phyloP scores from a whole-genome alignment of 2,113 vertebrate genomes.

The Megaleporinus macrocephalus region DNA sequence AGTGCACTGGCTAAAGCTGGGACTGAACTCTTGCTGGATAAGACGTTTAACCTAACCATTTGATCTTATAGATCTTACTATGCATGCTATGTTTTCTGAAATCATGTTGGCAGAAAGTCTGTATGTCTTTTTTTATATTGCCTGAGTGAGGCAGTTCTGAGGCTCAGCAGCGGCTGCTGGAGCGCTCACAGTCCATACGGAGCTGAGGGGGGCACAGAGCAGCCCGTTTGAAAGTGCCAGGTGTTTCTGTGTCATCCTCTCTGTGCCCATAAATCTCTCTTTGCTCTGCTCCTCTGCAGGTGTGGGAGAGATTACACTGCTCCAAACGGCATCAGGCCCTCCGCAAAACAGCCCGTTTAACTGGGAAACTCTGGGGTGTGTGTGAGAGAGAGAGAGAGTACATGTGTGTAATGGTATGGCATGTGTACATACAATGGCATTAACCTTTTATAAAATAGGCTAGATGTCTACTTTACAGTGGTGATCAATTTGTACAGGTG shows the following conservation, averaged over 20 bases:
- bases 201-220: conserved; percentile 6
- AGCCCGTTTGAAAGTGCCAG: conserved; percentile 36
- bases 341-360: conserved; percentile 71
- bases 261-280: conserved; percentile 52
- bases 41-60: too few relatives aligned
- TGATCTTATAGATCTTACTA: not conserved
- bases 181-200: not conserved
- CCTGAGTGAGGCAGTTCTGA: not conserved
- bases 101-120: not conserved
- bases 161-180: not conserved
- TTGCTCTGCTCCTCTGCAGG: conserved; percentile 66
- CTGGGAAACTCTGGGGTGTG: conserved; percentile 59
- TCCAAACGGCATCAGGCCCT: conserved; percentile 68
- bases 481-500: too few relatives aligned
- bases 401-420: not conserved
- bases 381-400: too few relatives aligned
- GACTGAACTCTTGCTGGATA: too few relatives aligned
- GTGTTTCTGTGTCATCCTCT: conserved; percentile 50
- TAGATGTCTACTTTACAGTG: not conserved
- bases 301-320: conserved; percentile 74
- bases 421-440: not conserved
- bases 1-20: too few relatives aligned
- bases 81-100: not conserved
- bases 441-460: not conserved
- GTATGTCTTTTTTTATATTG: not conserved